Base-by-base conservation (phyloP, 35 echinoderm and acorn worm species). In the Patiria miniata region DNA sequence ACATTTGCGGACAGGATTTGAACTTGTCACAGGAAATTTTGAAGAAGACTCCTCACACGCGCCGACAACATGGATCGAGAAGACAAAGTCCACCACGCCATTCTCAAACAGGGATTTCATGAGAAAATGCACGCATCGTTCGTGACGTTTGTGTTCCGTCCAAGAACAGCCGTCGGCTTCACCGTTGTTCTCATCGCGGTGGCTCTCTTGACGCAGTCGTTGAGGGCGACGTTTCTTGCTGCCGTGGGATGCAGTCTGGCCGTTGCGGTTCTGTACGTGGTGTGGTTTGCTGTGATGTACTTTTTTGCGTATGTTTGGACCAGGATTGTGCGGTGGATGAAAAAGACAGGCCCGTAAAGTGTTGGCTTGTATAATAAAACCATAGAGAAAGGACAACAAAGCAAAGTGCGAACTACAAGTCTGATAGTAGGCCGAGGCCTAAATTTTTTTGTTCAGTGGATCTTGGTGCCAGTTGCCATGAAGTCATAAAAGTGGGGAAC, bases 81-180 rank as follows among this genome's bases (percentile, higher is more conserved):
- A 23, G 65, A 73, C 1, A 73, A 36, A 23, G 65, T 73, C 29
- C 65, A 73, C 65, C 19, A 34, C 10, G 65, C 65, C 26, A 73
- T 73, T 34, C 26, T 22, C 65, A 73, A 73, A 23, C 19, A 73
- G 65, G 34, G 34, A 30, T 73, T 73, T 73, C 65, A 73, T 23
- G 65, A 73, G 65, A 73, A 73, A 23, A 23, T 73, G 7, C 65
- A 73, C 19, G 65, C 65, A 30, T 73, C 65, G 14, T 73, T 32
- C 34, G 65, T 36, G 7, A 16, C 26, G 23, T 73, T 28, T 30
- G 65, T 73, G 26, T 73, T 73, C 65, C 65, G 16, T 12, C 65
- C 65, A 14, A 10, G 26, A 34, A 73, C 65, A 32, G 65, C 65
- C 65, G 23, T 73, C 65, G 34, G 23, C 30, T 73, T 73, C 29